Conservation (phyloP, 2,797 vertebrate genomes). For the Rallus crepitans region DNA sequence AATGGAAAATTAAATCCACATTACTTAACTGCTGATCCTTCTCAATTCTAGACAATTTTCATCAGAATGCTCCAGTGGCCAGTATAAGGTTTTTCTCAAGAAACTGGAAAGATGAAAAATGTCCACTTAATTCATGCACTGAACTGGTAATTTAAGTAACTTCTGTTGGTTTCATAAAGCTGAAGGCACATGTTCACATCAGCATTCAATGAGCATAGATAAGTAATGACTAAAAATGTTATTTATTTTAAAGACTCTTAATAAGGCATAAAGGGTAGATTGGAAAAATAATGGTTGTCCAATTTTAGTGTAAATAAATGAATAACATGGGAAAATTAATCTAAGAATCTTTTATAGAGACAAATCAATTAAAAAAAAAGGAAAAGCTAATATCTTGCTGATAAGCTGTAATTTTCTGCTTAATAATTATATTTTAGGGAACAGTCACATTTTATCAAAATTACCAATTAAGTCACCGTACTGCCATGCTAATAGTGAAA, state of each 20-base stretch:
- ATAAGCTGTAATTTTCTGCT: conserved; percentile 59
- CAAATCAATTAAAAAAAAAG: conserved; percentile 45
- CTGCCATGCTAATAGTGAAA: conserved; percentile 22
- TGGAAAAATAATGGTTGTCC: background rate
- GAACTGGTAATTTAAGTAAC: background rate
- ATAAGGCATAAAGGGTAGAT: background rate
- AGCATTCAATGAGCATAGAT: background rate
- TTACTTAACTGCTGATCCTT: background rate
- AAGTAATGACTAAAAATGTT: conserved; percentile 23
- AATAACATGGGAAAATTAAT: conserved; percentile 27
- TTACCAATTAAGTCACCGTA: conserved; percentile 60
- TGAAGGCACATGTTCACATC: background rate
- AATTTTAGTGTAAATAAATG: conserved; percentile 38
- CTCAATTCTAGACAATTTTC: background rate
- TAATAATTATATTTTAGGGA: conserved; percentile 67
- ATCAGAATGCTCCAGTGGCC: background rate
- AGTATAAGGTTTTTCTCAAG: background rate
- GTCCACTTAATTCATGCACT: background rate
- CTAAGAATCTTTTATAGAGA: background rate
- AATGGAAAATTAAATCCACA: background rate
- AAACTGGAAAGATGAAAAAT: conserved; percentile 2
- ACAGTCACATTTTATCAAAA: conserved; percentile 64
- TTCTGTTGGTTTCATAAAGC: background rate
- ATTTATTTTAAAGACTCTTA: background rate
- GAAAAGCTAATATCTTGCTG: conserved; percentile 57